Evolutionary conservation across 2,113 vertebrate species (phyloP), one percentile per base, ranked within the genome.

Genomic region (Ameiurus melas): DNA sequence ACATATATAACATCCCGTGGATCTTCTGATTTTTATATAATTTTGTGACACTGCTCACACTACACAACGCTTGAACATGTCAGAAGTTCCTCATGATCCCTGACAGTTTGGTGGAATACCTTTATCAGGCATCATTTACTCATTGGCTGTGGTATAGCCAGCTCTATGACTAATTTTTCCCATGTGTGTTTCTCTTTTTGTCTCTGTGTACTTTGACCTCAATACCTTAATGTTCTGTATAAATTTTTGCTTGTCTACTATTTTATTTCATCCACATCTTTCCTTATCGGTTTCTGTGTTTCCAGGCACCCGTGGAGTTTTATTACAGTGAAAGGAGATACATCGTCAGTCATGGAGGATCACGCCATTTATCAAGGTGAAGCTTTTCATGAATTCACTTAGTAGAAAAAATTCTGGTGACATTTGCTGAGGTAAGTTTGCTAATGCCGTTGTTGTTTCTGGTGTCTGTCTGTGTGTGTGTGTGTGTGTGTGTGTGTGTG

Each of bases 251-350:
- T 71, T n/a, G 12, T 53, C 47, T 85, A 19, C 47, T 36, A 13
- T 53, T 51, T 85, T 83, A 66, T 75, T 60, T 20, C 53, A 7
- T 75, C 30, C 4, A 53, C 30, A 27, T 8, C 53, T 55, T 64
- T 53, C 22, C 78, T 57, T 85, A 66, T 83, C 30, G 55, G 33
- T 82, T 27, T 43, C 33, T 89, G 33, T 68, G 39, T 93, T 93
- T 91, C 5, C 93, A 99, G 98, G 70, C 96, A 99, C 88, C 96
- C 97, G 1, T 99, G 98, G 98, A 98, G 97, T 81, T 98, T 99
- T 83, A 95, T 99, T 70, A 97, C 96, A 0, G 93, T 97, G 91
- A 98, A 99, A 93, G 98, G 98, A 58, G 94, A 96, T 25, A 88
- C 93, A 0, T 95, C 95, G 1, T 95, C 96, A 78, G 97, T 95